A percentile compares a stretch with the other conserved stretches of the same genome.
phyloP scores from a whole-genome alignment of 2,888 invertebrate species.

The Prenolepis imparis region DNA sequence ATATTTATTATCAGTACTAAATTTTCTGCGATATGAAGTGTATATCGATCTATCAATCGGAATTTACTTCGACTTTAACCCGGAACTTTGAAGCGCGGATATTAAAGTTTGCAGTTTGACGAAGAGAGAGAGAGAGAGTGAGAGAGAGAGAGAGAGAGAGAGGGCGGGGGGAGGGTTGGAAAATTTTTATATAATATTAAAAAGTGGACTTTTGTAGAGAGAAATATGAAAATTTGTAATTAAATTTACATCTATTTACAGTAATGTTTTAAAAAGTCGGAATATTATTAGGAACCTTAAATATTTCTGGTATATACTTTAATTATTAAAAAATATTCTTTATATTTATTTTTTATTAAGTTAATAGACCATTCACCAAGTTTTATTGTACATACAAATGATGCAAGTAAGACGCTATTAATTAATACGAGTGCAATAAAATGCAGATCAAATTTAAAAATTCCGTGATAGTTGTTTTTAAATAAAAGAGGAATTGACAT shows the following conservation, averaged over 20 bases:
- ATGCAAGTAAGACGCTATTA: constrained; percentile 12
- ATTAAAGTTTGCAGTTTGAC: constrained; percentile 43
- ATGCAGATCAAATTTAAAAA: constrained; percentile 20
- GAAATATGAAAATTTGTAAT: constrained; percentile 37
- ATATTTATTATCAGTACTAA: constrained; percentile 45
- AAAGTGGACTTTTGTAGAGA: constrained; percentile 17
- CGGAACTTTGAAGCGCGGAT: constrained; percentile 24
- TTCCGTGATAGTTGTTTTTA: constrained; percentile 27
- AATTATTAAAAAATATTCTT: constrained; percentile 25
- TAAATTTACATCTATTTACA: constrained; percentile 29
- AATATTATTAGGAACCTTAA: neutral
- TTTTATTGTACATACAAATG: constrained; percentile 12
- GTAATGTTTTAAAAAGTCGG: neutral
- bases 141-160: too few relatives aligned
- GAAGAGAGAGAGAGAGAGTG: neutral
- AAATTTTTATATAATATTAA: constrained; percentile 46
- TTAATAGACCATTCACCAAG: neutral
- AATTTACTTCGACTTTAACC: constrained; percentile 37
- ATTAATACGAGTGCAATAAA: constrained; percentile 30
- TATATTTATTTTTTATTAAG: constrained; percentile 6
- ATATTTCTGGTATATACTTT: constrained; percentile 14
- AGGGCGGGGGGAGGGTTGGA: neutral
- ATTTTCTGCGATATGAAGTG: constrained; percentile 34
- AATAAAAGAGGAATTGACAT: constrained; percentile 23
- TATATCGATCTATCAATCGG: constrained; percentile 46